phyloP scores from a whole-genome alignment of 2,888 invertebrate species.

The Myopa testacea region DNA sequence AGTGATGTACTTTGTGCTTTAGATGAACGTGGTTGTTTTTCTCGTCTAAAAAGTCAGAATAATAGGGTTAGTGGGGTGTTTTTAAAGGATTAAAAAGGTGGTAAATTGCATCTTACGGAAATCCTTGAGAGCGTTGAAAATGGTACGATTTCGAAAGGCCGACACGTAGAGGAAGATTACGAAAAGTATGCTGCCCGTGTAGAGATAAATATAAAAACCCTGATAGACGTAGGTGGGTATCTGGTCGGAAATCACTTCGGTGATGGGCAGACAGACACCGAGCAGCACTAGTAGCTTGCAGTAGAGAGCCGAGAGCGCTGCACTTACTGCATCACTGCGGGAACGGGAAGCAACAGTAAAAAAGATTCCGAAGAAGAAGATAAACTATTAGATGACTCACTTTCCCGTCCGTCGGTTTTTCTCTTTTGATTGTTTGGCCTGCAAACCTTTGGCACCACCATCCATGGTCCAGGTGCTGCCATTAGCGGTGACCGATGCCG shows the following conservation, averaged over 20 bases:
- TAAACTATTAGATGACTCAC: conserved; percentile 59
- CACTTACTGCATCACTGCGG: conserved; percentile 77
- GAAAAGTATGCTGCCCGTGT: conserved; percentile 81
- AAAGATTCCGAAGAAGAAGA: not conserved
- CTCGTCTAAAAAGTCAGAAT: conserved; percentile 56
- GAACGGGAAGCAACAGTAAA: conserved; percentile 44
- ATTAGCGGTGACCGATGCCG: conserved; percentile 56
- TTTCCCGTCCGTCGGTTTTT: conserved; percentile 69
- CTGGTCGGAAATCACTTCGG: conserved; percentile 84
- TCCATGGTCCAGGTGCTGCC: conserved; percentile 63
- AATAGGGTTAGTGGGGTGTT: not conserved
- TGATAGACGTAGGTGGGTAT: conserved; percentile 83
- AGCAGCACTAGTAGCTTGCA: conserved; percentile 86
- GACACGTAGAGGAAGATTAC: conserved; percentile 79
- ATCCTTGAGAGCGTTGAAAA: conserved; percentile 72
- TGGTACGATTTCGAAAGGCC: conserved; percentile 75
- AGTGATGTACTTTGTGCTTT: conserved; percentile 71
- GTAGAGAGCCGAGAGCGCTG: conserved; percentile 83
- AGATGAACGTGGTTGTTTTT: conserved; percentile 64
- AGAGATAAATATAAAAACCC: conserved; percentile 87
- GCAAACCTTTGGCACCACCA: conserved; percentile 57
- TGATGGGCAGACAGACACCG: conserved; percentile 87
- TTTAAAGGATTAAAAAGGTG: not conserved
- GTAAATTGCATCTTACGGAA: conserved; percentile 63
- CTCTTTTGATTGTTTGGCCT: conserved; percentile 63